Evolutionary conservation across 1,140 invertebrate genomes (phyloP), one percentile per base, ranked within the genome.

Genomic region (Caenorhabditis brenneri): DNA sequence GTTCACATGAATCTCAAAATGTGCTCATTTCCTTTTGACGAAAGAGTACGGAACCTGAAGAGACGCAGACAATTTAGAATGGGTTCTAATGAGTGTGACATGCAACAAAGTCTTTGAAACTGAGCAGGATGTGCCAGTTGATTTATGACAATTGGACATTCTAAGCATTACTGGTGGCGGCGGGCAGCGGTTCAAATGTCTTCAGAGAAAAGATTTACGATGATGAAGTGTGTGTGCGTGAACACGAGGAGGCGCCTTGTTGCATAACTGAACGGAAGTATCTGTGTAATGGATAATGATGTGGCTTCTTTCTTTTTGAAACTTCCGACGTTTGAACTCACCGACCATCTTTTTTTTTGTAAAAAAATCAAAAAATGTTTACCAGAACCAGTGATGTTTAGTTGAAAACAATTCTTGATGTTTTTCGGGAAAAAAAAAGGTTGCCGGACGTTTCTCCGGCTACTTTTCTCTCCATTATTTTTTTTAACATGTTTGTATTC

Each of bases 81-180:
- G 36, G 36, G 19, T 74, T 42, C 65, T 74, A 74, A 74, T 74
- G 36, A 74, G 65, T 74, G 60, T 65, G 65, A 42, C 65, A 74
- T 36, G 65, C 65, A 74, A 74, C 65, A 74, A 74, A 42, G 65
- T 74, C n/a, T 74, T 74, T 74, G 65, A 74, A 74, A 74, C 33
- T 10, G 65, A 74, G 36, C 36, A 74, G 65, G 36, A 42, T 39
- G 36, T 27, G 36, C 12, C 36, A 74, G 65, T 74, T 74, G 65
- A 74, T 74, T 74, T 74, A 74, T 46, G 65, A 74, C 65, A 74
- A 74, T 74, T 74, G 65, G 24, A 36, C 65, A 74, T 74, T 74
- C 36, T 42, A n/a, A 42, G 65, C 36, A 46, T 36, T 12, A 36
- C 6, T 31, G n/a, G 3, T 15, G 24, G 53, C 53, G 24, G 53